These are phyloP conservation scores for Clarias laeviceps DNA, from an alignment of 2,797 vertebrate genomes.

Conservation along the genomic window DNA sequence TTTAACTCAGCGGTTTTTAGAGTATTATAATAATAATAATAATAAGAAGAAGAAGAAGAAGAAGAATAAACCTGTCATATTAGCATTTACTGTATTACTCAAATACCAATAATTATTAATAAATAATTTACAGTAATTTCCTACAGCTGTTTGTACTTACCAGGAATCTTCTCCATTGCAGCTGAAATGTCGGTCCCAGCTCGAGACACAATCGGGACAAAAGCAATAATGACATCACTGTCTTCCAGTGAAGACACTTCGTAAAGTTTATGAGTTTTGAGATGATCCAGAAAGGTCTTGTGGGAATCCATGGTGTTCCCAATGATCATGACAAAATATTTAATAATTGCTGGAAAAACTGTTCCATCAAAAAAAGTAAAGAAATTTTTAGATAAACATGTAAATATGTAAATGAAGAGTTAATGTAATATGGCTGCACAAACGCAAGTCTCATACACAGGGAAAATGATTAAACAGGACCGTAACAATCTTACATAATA, in stretches of 20 bases:
- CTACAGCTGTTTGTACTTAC: neutral
- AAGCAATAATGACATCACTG: constrained; percentile 1
- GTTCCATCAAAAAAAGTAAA: too few species aligned
- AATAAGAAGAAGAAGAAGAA: neutral
- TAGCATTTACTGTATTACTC: neutral
- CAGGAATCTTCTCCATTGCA: neutral
- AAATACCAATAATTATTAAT: neutral
- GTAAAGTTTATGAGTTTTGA: neutral
- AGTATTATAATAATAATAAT: neutral
- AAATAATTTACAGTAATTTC: neutral
- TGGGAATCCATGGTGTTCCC: neutral
- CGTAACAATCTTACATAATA: neutral
- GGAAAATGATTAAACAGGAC: neutral
- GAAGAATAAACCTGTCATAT: neutral
- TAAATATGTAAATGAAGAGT: neutral
- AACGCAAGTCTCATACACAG: too few species aligned
- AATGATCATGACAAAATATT: neutral
- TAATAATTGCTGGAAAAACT: neutral
- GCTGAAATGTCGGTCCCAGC: neutral
- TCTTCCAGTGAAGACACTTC: accelerated
- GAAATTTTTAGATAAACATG: neutral
- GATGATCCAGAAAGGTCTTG: neutral
- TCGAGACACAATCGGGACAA: constrained; percentile 6
- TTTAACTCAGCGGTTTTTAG: neutral
- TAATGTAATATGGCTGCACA: too few species aligned